A percentile compares a stretch with the other conserved stretches of the same genome.
Evolutionary conservation across 1,140 invertebrate genomes (phyloP).

Genomic region (Ruditapes philippinarum): DNA sequence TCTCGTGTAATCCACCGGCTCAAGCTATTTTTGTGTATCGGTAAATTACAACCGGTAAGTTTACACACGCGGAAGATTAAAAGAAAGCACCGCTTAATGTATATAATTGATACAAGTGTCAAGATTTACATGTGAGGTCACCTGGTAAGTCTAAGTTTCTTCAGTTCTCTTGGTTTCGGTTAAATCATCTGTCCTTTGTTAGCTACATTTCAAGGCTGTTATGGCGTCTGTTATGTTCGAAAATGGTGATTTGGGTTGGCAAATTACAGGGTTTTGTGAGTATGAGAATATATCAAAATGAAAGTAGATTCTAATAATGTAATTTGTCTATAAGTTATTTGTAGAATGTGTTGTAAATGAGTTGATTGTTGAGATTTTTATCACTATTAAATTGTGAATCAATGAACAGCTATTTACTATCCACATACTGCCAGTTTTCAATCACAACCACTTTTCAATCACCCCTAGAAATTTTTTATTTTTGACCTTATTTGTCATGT

Average conservation of each 20-base stretch:
- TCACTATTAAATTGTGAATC: too few relatives aligned
- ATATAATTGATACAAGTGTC: neutral
- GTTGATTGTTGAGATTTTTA: too few relatives aligned
- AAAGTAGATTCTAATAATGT: neutral
- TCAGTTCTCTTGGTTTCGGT: neutral
- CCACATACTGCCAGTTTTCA: too few relatives aligned
- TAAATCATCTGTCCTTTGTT: neutral
- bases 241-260: too few relatives aligned
- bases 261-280: too few relatives aligned
- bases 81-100: conserved; percentile 43
- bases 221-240: conserved; percentile 6
- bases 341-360: too few relatives aligned
- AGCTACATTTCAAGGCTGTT: conserved; percentile 23
- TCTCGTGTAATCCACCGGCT: conserved; percentile 4
- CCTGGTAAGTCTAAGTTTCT: neutral
- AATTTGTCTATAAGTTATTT: too few relatives aligned
- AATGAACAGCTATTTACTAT: too few relatives aligned
- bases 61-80: conserved; percentile 42
- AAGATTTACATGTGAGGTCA: neutral
- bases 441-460: too few relatives aligned
- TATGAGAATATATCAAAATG: neutral
- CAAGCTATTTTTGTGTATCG: conserved; percentile 24
- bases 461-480: too few relatives aligned
- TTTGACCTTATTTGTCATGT: too few relatives aligned
- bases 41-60: conserved; percentile 47